These are phyloP conservation scores for Gambusia affinis DNA, from an alignment of 2,113 vertebrate genomes.

Conservation along the genomic window DNA sequence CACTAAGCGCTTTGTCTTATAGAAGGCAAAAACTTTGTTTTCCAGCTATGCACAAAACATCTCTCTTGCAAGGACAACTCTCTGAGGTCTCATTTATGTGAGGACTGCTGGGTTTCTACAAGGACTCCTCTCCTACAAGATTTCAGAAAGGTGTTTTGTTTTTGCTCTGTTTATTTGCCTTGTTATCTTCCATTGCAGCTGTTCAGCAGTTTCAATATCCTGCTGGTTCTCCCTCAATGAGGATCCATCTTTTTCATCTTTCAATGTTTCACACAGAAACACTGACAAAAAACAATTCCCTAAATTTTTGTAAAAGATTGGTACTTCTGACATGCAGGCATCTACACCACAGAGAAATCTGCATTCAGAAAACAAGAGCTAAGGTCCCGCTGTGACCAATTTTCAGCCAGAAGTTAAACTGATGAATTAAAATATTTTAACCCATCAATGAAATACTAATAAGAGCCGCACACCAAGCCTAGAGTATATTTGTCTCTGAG, in stretches of 20 bases:
- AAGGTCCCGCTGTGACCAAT: neutral
- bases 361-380: neutral
- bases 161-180: neutral
- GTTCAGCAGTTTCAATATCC: neutral
- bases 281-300: neutral
- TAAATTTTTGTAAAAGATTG: neutral
- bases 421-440: neutral
- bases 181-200: slow-evolving; percentile 1
- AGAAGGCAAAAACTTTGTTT: neutral
- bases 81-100: slow-evolving; percentile 1
- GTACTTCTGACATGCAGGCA: too few relatives aligned
- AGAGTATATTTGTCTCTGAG: neutral
- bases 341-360: neutral
- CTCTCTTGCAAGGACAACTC: neutral
- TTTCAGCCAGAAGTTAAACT: neutral
- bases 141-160: neutral
- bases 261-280: neutral
- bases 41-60: neutral
- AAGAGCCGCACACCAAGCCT: neutral
- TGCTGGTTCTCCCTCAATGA: neutral
- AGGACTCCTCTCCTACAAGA: neutral
- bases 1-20: neutral
- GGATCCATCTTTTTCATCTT: neutral
- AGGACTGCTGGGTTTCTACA: neutral
- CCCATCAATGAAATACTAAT: neutral